Evolutionary conservation across 1,140 invertebrate species (phyloP), one percentile per base, ranked within the genome.

Genomic region (Drosophila ogumai): DNA sequence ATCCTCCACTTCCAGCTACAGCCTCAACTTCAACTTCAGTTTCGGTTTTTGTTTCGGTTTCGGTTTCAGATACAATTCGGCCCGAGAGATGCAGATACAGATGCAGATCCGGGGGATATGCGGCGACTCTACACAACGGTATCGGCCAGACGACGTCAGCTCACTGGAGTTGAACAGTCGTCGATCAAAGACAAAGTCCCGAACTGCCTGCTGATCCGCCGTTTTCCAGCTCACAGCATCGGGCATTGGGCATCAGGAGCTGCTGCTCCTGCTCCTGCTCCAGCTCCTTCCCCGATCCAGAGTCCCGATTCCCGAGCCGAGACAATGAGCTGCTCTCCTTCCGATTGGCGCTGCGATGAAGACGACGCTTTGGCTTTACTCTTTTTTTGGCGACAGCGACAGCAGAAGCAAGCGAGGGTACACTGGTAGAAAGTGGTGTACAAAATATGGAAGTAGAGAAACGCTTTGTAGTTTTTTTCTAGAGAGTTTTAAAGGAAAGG

Each of bases 161-260:
- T 59, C 74, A 54, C 60, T 65, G 78, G 68, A 82, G 78, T 82
- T 87, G 73, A 80, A 77, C 84, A 77, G 82, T 86, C 78, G 84
- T 87, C 84, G 84, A 87, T 87, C 84, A 87, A 87, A 87, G 84
- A 82, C 85, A 80, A 87, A 80, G 76, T 77, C 84, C 72, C 84
- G 84, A 74, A n/a, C 52, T 46, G 50, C 38, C 66, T 34, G 66
- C 22, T 69, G 66, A 67, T 69, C 66, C 61, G 61, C 34, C 49
- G 66, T 59, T 72, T 72, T 72, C 66, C 69, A 72, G 69, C 66
- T 72, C 69, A 72, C 34, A 72, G 68, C 68, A 57, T 57, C 52
- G 43, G 34, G 44, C 56, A 46, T 71, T 12, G 31, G 54, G 49
- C 50, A 19, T 15, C 57, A 40, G 28, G 47, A 31, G 47, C 47